Percentiles rank a stretch among this genome's conserved stretches.
These are phyloP conservation scores for Sus scrofa DNA, from an alignment of 2,113 vertebrate species.

Conservation along the genomic window T2T-Sscrofa CM001155.3:8706501-8707000, in stretches of 20 bases:
- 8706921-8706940: conserved; percentile 67
- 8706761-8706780: conserved; percentile 53
- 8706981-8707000: neutral
- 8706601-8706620: too few relatives aligned
- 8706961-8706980: conserved; percentile 5
- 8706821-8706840: neutral
- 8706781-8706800: conserved; percentile 15
- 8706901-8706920: conserved; percentile 50
- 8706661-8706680: neutral
- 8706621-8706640: too few relatives aligned
- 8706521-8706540: too few relatives aligned
- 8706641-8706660: neutral
- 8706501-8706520: too few relatives aligned
- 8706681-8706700: neutral
- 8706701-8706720: neutral
- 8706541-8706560: too few relatives aligned
- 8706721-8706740: conserved; percentile 72
- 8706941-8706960: conserved; percentile 55
- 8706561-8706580: too few relatives aligned
- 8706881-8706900: conserved; percentile 59
- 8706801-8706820: conserved; percentile 20
- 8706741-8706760: conserved; percentile 58
- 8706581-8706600: too few relatives aligned
- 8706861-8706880: conserved; percentile 71
- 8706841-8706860: fast-evolving